Evolutionary conservation across 2,113 vertebrate genomes (phyloP).

Genomic region (Cettia cetti): DNA sequence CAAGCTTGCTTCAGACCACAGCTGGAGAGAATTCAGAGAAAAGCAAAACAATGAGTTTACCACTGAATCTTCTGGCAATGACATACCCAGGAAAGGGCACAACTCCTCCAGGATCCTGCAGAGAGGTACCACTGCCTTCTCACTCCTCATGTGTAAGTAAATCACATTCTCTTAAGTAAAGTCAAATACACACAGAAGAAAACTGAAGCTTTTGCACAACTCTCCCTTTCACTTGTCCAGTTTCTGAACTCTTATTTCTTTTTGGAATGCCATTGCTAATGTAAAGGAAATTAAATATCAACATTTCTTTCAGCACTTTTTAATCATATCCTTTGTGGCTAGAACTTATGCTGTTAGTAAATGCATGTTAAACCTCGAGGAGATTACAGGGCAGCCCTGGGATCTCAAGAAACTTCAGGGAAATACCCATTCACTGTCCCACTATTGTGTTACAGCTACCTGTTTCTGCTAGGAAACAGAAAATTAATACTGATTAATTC

Average conservation of each 20-base stretch:
- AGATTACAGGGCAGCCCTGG: neutral
- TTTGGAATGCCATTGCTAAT: conserved; percentile 23
- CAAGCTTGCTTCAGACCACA: neutral
- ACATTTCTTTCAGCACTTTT: conserved; percentile 62
- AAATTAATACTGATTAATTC: neutral
- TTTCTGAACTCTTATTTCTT: conserved; percentile 36
- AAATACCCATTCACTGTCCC: conserved; percentile 21
- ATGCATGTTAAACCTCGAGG: neutral
- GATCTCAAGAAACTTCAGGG: neutral
- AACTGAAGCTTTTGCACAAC: neutral
- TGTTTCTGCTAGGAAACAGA: neutral
- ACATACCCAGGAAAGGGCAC: neutral
- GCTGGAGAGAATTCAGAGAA: neutral
- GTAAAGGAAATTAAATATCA: conserved; percentile 59
- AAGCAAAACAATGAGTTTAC: neutral
- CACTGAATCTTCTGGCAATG: neutral
- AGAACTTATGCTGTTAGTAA: neutral
- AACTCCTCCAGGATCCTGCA: neutral
- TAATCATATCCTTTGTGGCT: conserved; percentile 44
- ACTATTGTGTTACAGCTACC: neutral
- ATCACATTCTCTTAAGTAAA: neutral
- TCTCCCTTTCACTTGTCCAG: neutral
- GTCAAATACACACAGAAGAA: neutral
- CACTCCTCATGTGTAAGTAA: neutral
- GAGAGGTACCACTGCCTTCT: neutral